Evolutionary conservation across 2,113 vertebrate genomes (phyloP), one percentile per base, ranked within the genome.

Genomic region (Ploceus nigricollis): DNA sequence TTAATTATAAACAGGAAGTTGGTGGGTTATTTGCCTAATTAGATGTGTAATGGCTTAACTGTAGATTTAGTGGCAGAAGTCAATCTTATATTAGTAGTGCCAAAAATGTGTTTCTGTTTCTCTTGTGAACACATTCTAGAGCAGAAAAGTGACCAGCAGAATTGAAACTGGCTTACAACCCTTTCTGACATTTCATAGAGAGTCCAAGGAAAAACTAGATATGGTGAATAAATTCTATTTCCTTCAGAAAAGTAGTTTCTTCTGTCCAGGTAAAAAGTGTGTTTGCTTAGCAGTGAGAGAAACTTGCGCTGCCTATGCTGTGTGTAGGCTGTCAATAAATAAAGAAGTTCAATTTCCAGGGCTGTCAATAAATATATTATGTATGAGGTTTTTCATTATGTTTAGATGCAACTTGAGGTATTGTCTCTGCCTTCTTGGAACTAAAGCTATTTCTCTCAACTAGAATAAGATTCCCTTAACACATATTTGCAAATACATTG

Each of bases 341-440:
- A 96, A 95, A 90, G 70, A 35, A 90, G 30, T 90, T 77, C 53
- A 22, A 28, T 88, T 71, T 93, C 61, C 66, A 82, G 53, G 37
- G 28, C 76, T 57, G 80, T 65, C 73, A 87, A 91, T 69, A 90
- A 53, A 96, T 97, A 96, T 95, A 95, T 97, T 96, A 97, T 96
- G 95, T 87, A 96, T 96, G 96, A 97, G 97, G 92, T 96, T 97
- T 97, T 96, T 97, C 94, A 97, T 97, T 97, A 96, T 65, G 50
- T 96, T 95, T 54, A 88, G 90, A 97, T 93, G 69, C 69, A 96
- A 97, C 93, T 95, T 64, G 57, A 28, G 10, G 65, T 86, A 75
- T 79, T 88, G 87, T 61, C 42, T 75, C 66, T 91, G 72, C 70
- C 64, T 96, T 87, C 61, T 53, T 77, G 85, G 84, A 91, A 96